These are phyloP conservation scores for Okapia johnstoni DNA, from an alignment of 2,113 vertebrate species.

Conservation along the genomic window DNA sequence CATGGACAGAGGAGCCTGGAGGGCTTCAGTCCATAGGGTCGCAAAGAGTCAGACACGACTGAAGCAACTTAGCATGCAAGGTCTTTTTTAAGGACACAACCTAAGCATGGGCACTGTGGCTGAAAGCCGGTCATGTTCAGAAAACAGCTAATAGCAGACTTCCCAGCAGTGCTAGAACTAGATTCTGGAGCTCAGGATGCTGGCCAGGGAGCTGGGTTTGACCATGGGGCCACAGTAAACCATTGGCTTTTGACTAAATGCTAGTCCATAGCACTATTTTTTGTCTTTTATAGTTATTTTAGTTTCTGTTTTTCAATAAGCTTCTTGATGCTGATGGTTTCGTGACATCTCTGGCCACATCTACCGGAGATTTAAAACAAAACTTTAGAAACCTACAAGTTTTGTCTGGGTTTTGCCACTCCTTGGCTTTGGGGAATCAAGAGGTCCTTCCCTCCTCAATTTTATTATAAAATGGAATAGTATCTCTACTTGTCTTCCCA, in stretches of 20 bases:
- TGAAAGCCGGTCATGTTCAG: background rate
- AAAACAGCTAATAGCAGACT: background rate
- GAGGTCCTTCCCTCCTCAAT: background rate
- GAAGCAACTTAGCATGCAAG: background rate
- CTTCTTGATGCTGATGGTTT: background rate
- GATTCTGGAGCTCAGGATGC: background rate
- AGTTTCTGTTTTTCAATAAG: background rate
- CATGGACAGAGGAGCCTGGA: background rate
- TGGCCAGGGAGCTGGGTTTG: background rate
- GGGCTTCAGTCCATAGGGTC: background rate
- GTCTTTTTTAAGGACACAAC: background rate
- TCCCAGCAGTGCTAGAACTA: background rate
- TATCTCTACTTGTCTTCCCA: background rate
- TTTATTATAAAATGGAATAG: background rate
- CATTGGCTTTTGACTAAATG: background rate
- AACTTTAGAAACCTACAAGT: background rate
- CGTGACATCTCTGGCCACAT: background rate
- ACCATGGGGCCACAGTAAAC: background rate
- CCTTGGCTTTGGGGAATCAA: background rate
- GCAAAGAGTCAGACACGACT: background rate
- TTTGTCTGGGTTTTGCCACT: background rate
- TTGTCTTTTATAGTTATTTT: background rate
- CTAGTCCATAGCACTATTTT: background rate
- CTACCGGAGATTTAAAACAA: background rate
- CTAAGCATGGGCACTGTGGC: background rate